Percentiles rank a stretch among this genome's conserved stretches.
Conservation (phyloP, 2,113 vertebrate genomes). For the Psittacula cyanocephala region DNA sequence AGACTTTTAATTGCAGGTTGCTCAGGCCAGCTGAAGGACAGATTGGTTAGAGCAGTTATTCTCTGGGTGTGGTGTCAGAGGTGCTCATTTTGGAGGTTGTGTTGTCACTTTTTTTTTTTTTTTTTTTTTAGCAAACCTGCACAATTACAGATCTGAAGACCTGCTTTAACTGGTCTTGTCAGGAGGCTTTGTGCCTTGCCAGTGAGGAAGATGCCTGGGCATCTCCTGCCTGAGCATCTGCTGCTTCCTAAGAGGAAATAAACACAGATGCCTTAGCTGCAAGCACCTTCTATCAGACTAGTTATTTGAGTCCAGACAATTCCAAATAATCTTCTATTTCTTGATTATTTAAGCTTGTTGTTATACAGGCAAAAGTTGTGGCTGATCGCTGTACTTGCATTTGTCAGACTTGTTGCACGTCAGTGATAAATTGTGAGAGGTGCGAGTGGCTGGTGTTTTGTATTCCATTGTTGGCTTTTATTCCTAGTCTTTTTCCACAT, state of each 20-base stretch:
- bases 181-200: background rate
- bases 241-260: background rate
- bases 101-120: background rate
- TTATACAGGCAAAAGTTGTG: background rate
- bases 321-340: background rate
- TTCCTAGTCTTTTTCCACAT: background rate
- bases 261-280: background rate
- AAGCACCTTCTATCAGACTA: background rate
- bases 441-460: background rate
- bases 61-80: background rate
- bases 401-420: background rate
- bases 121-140: background rate
- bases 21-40: background rate
- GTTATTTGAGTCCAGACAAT: background rate
- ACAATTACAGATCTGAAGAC: background rate
- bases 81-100: background rate
- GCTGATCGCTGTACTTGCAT: background rate
- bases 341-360: background rate
- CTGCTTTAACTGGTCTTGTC: background rate
- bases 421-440: background rate
- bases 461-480: background rate
- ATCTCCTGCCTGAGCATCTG: background rate
- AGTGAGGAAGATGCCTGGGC: background rate
- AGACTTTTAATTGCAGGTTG: background rate
- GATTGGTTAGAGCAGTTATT: background rate